A percentile compares a stretch with the other conserved stretches of the same genome.
These are phyloP conservation scores for Harlomillsia oculata DNA, from an alignment of 1,140 invertebrate genomes.

Conservation along the genomic window DNA sequence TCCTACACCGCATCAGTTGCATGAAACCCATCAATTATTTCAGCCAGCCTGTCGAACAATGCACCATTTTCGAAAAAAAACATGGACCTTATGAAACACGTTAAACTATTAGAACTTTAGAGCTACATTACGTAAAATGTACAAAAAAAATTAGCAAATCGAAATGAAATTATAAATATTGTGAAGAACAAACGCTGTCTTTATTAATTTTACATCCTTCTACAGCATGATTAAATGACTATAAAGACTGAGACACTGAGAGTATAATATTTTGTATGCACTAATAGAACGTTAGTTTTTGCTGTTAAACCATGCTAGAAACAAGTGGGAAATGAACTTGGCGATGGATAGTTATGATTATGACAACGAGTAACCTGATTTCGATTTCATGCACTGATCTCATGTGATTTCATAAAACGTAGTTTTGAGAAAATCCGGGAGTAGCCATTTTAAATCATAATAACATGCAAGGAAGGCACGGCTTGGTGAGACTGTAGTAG, in stretches of 20 bases:
- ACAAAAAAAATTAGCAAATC: neutral
- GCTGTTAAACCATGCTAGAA: no score
- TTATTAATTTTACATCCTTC: neutral
- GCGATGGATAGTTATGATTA: no score
- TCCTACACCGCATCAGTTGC: no score
- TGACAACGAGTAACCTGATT: no score
- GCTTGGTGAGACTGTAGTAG: neutral
- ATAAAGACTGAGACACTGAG: no score
- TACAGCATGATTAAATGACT: neutral
- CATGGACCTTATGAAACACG: neutral
- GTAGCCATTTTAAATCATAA: neutral
- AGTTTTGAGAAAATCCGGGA: no score
- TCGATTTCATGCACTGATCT: no score
- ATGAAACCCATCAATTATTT: constrained; percentile 20
- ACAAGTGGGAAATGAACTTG: no score
- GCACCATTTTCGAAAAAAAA: neutral
- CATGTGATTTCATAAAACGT: no score
- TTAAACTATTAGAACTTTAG: neutral
- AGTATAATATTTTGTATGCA: no score
- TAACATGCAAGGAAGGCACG: neutral
- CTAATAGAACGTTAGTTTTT: no score
- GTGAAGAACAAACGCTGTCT: no score
- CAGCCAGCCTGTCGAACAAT: constrained; percentile 4
- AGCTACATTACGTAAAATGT: neutral
- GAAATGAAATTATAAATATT: constrained; percentile 5